These are phyloP conservation scores for Bombus soroeensis DNA, from an alignment of 1,140 invertebrate species.

Conservation along the genomic window DNA sequence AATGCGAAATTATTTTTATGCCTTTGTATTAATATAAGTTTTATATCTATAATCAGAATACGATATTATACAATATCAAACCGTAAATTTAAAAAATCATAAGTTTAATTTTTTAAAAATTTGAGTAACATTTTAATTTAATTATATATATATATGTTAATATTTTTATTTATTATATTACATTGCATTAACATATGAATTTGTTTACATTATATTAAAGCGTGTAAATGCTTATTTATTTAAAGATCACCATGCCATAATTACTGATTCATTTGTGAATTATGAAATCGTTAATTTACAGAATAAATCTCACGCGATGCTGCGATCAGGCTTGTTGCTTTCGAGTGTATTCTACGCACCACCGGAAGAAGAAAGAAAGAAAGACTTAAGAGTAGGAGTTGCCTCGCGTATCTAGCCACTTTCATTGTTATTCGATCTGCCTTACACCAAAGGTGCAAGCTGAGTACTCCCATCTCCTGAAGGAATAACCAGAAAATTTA, in stretches of 20 bases:
- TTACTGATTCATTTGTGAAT: conserved; percentile 5
- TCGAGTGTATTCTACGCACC: conserved; percentile 16
- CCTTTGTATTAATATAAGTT: not conserved
- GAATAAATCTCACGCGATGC: conserved; percentile 9
- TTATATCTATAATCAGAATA: not conserved
- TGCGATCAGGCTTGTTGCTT: conserved; percentile 22
- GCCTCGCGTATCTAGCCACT: conserved; percentile 71
- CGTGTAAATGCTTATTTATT: not conserved
- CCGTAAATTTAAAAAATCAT: not conserved
- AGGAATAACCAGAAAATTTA: not conserved
- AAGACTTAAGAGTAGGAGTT: conserved; percentile 43
- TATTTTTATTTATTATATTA: not conserved
- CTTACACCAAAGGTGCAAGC: conserved; percentile 58
- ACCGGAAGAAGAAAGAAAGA: conserved; percentile 56
- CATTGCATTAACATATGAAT: no score
- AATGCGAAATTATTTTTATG: not conserved
- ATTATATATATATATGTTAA: not conserved
- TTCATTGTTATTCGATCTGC: conserved; percentile 80
- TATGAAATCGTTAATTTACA: conserved; percentile 14
- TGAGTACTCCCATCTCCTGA: not conserved
- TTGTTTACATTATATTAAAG: not conserved
- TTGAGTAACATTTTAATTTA: not conserved
- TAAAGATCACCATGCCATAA: not conserved
- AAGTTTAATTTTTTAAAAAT: not conserved
- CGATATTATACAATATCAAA: not conserved